Conservation (phyloP, 2,888 invertebrate species). For the Gortyna flavago region DNA sequence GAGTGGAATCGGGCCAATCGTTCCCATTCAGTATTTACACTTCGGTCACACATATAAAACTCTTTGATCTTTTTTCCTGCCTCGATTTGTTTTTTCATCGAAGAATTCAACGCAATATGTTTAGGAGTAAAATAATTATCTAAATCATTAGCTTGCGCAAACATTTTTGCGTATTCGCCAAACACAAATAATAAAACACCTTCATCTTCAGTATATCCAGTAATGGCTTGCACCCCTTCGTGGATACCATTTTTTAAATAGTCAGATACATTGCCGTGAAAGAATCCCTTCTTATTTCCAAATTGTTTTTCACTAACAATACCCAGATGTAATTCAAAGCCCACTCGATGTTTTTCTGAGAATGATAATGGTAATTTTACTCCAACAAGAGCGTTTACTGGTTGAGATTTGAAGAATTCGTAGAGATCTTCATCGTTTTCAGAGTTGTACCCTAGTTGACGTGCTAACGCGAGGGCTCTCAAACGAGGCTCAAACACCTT, state of each 20-base stretch:
- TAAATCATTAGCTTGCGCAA: slow-evolving; percentile 62
- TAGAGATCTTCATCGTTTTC: slow-evolving; percentile 66
- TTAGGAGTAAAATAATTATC: slow-evolving; percentile 66
- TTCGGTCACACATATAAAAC: slow-evolving; percentile 65
- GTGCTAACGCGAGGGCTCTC: slow-evolving; percentile 72
- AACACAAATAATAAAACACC: slow-evolving; percentile 77
- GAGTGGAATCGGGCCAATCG: slow-evolving; percentile 63
- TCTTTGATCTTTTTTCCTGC: slow-evolving; percentile 67
- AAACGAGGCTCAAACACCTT: slow-evolving; percentile 89
- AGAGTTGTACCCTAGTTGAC: slow-evolving; percentile 69
- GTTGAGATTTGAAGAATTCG: slow-evolving; percentile 69
- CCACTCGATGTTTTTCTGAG: slow-evolving; percentile 55
- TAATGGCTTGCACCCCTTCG: slow-evolving; percentile 90
- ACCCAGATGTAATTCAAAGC: slow-evolving; percentile 54
- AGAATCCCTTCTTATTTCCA: slow-evolving; percentile 68
- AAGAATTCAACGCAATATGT: slow-evolving; percentile 50
- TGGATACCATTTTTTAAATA: slow-evolving; percentile 83
- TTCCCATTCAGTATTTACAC: slow-evolving; percentile 58
- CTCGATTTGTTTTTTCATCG: slow-evolving; percentile 65
- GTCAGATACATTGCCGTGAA: slow-evolving; percentile 70
- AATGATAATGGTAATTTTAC: slow-evolving; percentile 61
- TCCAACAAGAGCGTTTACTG: slow-evolving; percentile 58
- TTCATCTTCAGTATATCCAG: slow-evolving; percentile 92
- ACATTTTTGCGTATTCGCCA: slow-evolving; percentile 48
- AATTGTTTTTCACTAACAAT: slow-evolving; percentile 73